Evolutionary conservation across 2,797 vertebrate genomes (phyloP), one percentile per base, ranked within the genome.

Genomic region (Carcharodon carcharias): DNA sequence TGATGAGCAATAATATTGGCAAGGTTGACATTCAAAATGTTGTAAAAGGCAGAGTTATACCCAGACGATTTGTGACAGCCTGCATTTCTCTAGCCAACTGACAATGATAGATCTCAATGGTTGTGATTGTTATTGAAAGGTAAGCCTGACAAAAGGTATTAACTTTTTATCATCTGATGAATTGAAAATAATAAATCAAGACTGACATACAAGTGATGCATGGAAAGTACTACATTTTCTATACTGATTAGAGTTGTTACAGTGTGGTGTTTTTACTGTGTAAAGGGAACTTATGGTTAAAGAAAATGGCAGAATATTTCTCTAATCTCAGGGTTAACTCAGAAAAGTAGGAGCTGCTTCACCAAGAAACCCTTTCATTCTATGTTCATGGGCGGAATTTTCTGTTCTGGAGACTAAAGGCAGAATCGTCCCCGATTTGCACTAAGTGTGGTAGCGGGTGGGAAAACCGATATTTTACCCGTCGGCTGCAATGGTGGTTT

Each of bases 11-110:
- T 40, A 95, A 77, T 18, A 56, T 31, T 21, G 50, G 35, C 94
- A 95, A 73, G 28, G 67, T 14, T 95, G 94, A 95, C 94, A 95
- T 56, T 91, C 67, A 95, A 56, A 95, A 50, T 21, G 65, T 26
- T 69, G 12, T 61, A 50, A 67, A 71, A 95, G 93, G 54, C 45
- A 67, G 12, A 92, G 93, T 69, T 71, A 95, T 45, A 67, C n/a
- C 54, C 26, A 73, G 94, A 58, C 50, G 58, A 95, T 77, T 16
- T 77, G 50, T 95, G 94, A 56, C 94, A 71, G 69, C 69, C 50
- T 56, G 94, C 69, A 14, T 50, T 69, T 45, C 26, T 95, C 35
- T n/a, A 31, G 8, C 45, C 40, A 95, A 45, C 40, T 95, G 93
- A 95, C 67, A 71, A 54, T 95, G 69, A 77, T 54, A 95, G 28